These are phyloP conservation scores for Chionodraco myersi DNA, from an alignment of 2,113 vertebrate species.

Conservation along the genomic window DNA sequence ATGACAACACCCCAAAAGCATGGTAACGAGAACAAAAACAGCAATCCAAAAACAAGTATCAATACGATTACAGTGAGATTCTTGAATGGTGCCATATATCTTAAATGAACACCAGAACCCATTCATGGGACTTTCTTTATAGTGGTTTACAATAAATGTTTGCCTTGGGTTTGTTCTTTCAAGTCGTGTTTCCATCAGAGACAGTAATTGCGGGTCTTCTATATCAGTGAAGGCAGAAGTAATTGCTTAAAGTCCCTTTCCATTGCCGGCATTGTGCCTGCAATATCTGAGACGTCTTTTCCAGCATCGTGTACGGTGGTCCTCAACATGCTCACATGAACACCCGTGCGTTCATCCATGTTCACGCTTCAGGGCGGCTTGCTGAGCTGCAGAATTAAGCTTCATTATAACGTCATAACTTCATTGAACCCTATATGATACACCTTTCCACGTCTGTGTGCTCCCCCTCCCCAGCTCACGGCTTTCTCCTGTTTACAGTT, in stretches of 20 bases:
- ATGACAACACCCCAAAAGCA: slow-evolving; percentile 66
- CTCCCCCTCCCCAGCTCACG: slow-evolving; percentile 42
- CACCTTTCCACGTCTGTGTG: not conserved
- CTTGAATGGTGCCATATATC: slow-evolving; percentile 53
- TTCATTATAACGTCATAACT: slow-evolving; percentile 30
- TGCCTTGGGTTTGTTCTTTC: slow-evolving; percentile 67
- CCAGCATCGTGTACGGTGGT: slow-evolving; percentile 44
- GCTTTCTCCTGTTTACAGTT: slow-evolving; percentile 62
- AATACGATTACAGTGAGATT: slow-evolving; percentile 55
- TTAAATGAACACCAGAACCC: slow-evolving; percentile 70
- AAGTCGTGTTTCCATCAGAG: slow-evolving; percentile 65
- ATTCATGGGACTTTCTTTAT: slow-evolving; percentile 43
- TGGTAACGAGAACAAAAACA: slow-evolving; percentile 64
- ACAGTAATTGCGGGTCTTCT: slow-evolving; percentile 69
- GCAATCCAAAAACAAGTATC: slow-evolving; percentile 71
- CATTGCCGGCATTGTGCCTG: slow-evolving; percentile 43
- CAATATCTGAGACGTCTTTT: slow-evolving; percentile 15
- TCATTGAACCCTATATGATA: slow-evolving; percentile 18
- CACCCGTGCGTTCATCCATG: not conserved
- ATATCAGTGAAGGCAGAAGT: slow-evolving; percentile 56
- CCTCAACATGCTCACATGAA: slow-evolving; percentile 11
- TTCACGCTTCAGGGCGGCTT: slow-evolving; percentile 9
- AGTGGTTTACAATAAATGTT: slow-evolving; percentile 71
- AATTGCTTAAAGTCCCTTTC: slow-evolving; percentile 55
- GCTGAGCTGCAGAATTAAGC: not conserved